Evolutionary conservation across 2,797 vertebrate genomes (phyloP), one percentile per base, ranked within the genome.

Genomic region (Dryobates pubescens): DNA sequence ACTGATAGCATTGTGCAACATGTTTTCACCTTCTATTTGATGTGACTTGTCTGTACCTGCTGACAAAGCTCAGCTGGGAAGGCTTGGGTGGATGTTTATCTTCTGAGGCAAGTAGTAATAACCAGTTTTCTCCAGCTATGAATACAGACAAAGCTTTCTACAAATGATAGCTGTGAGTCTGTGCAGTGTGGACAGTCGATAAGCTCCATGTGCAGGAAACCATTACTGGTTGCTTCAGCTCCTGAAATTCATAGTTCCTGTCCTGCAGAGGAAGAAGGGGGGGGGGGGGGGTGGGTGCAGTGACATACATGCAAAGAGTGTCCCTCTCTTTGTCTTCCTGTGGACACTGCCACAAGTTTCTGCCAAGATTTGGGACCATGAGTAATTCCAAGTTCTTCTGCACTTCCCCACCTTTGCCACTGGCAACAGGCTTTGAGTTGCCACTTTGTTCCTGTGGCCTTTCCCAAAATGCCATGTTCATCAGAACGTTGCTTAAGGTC

Each of bases 11-110:
- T 95, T 95, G 76, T 86, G 89, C 79, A 95, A 96, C 4, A 14
- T 95, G 89, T 94, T 94, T 94, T 82, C 92, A 78, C n/a, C 63
- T 65, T 12, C 16, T 68, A 1, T 51, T 49, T 26, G 51, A 41
- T 17, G 32, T 7, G 56, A 59, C 82, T 70, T 92, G 94, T 32
- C 89, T 27, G 79, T 65, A 38, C 84, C 30, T 94, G 93, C n/a
- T 41, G 82, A 34, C 85, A 86, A 34, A 59, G 59, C 70, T 92
- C 69, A 19, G 36, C 10, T 82, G 83, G 78, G 84, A 84, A 84
- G 57, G 16, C 23, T 76, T 76, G 87, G 76, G 65, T 76, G 26
- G 72, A 29, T 77, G 68, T 54, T 63, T 17, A 14, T 15, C 56
- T 68, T 30, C 41, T 4, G 45, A 71, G 41, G 27, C 61, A 59